Percentiles rank a stretch among this genome's conserved stretches.
Conservation (phyloP, 2,888 invertebrate species). For the Trichopoda pennipes region DNA sequence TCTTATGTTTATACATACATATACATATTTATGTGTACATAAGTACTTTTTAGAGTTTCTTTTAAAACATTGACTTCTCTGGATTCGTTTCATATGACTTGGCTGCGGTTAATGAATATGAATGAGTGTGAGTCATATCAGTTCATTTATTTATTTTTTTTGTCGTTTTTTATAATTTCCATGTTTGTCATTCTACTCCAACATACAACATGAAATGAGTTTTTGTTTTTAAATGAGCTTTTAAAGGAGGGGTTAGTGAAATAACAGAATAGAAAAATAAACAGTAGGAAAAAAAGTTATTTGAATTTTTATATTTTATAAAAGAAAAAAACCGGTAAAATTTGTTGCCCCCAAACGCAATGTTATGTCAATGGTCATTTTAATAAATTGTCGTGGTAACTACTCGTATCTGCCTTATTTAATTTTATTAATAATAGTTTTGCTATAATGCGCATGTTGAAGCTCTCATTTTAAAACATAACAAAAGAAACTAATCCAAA, state of each 20-base stretch:
- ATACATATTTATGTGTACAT: background rate
- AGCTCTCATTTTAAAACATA: background rate
- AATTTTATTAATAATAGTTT: background rate
- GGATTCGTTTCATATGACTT: slow-evolving; percentile 20
- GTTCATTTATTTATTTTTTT: slow-evolving; percentile 30
- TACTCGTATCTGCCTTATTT: background rate
- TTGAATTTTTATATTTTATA: slow-evolving; percentile 5
- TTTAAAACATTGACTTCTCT: background rate
- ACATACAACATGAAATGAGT: slow-evolving; percentile 8
- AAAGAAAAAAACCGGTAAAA: slow-evolving; percentile 9
- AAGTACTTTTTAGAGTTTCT: background rate
- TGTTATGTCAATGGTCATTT: slow-evolving; percentile 24
- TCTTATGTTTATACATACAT: background rate
- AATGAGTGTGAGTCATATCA: slow-evolving; percentile 60
- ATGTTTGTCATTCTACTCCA: slow-evolving; percentile 35
- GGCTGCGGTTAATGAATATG: slow-evolving; percentile 56
- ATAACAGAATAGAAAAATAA: background rate
- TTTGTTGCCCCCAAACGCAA: background rate
- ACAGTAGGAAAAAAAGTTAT: slow-evolving; percentile 9
- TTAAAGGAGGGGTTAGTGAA: slow-evolving; percentile 21
- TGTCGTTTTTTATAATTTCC: background rate
- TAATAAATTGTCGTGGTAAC: background rate
- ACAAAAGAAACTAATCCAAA: background rate
- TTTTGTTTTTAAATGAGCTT: slow-evolving; percentile 8
- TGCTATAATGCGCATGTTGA: background rate